Evolutionary conservation across 1,140 invertebrate genomes (phyloP).

Genomic region (Lordiphosa stackelbergi): DNA sequence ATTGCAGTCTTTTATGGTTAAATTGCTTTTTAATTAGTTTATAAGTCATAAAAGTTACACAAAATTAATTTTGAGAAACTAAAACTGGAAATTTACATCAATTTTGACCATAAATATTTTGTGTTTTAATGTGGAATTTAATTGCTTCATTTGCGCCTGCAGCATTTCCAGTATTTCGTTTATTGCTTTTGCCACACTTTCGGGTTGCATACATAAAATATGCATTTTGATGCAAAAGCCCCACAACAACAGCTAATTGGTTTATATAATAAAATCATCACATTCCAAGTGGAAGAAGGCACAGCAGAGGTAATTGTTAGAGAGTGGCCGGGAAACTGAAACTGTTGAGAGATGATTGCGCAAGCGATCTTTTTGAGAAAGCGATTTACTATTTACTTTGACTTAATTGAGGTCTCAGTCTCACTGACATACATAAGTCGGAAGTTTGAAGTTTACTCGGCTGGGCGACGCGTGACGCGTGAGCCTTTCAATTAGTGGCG

Average conservation of each 20-base stretch:
- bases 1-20: not conserved
- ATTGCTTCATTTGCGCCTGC: slow-evolving; percentile 67
- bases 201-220: slow-evolving; percentile 60
- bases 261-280: slow-evolving; percentile 46
- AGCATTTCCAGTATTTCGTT: slow-evolving; percentile 24
- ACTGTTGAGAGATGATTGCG: not conserved
- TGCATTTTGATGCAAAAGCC: slow-evolving; percentile 66
- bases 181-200: slow-evolving; percentile 50
- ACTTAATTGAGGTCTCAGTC: slow-evolving; percentile 44
- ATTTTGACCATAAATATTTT: slow-evolving; percentile 35
- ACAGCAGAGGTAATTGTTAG: not conserved
- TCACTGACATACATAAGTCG: not conserved
- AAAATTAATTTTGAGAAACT: slow-evolving; percentile 29
- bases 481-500: slow-evolving; percentile 55
- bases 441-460: not conserved
- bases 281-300: not conserved
- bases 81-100: slow-evolving; percentile 35
- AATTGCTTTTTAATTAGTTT: slow-evolving; percentile 15
- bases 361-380: slow-evolving; percentile 13
- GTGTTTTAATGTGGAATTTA: slow-evolving; percentile 55
- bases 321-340: not conserved
- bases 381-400: slow-evolving; percentile 46
- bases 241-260: slow-evolving; percentile 50
- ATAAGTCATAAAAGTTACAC: slow-evolving; percentile 53
- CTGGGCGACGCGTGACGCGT: slow-evolving; percentile 24